Base-by-base conservation (phyloP, 2,113 vertebrate genomes). In the Heterotis niloticus region DNA sequence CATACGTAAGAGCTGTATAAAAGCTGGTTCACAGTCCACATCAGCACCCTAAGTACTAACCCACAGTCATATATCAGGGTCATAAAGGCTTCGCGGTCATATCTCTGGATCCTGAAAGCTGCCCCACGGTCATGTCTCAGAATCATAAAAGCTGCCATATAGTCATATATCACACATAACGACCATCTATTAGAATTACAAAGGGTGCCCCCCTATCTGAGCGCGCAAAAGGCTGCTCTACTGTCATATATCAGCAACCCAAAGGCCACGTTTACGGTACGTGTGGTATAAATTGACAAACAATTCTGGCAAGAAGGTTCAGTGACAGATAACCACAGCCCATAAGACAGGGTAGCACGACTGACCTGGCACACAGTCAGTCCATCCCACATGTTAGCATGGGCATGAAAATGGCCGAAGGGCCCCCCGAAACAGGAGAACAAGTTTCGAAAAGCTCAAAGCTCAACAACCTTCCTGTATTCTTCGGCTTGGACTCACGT, bases 11-110 rank as follows among this genome's bases (percentile, higher is more conserved):
- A 23, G 23, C n/a, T 57, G n/a, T 44, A 44, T 74, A 74, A 57
- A 74, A 24, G 16, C 71, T 74, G 71, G 34, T 52, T 72, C 69
- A 72, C 23, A 23, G 69, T 20, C 20, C 54, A 52, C 23, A n/a
- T 72, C 69, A 72, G 16, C 69, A 51, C 23, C 54, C n/a, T 72
- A 72, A 52, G 24, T 34, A 51, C 51, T 11, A 13, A 20, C 51
- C 52, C 54, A 28, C 1, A 7, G 16, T 28, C 24, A n/a, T 74
- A 17, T 16, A 51, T 74, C 52, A 28, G 71, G 23, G 17, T 26
- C 51, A 51, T 74, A 74, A 57, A 74, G 23, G 28, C 24, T 74
- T 52, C 23, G 52, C 10, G 69, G 69, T 54, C 44, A 28, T 74
- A 26, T 57, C 23, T 26, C 54, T 26, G 16, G 52, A 74, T 74